Conservation (phyloP, 2,797 vertebrate genomes). For the Amphiprion clarkii region DNA sequence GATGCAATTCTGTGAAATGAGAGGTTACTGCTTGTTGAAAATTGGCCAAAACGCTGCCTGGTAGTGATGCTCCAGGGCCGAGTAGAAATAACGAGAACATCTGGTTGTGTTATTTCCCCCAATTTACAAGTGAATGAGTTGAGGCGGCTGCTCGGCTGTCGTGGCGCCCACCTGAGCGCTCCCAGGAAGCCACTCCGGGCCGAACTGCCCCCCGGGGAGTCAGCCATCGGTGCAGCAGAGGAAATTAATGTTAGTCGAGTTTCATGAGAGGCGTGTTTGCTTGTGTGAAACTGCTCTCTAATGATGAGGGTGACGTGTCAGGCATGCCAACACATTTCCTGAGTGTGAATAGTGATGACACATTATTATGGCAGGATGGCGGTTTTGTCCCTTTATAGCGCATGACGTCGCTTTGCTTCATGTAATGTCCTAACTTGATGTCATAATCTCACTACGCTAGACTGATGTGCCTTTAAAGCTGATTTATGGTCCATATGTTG, state of each 20-base stretch:
- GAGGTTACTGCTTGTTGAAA: conserved; percentile 31
- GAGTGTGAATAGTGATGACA: no score
- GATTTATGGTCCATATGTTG: no score
- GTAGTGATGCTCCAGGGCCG: conserved; percentile 27
- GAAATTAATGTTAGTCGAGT: conserved; percentile 38
- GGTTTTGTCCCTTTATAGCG: no score
- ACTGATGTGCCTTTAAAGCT: no score
- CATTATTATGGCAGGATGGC: no score
- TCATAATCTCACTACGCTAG: no score
- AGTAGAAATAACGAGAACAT: conserved; percentile 59
- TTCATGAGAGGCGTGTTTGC: conserved; percentile 29
- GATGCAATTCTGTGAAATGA: conserved; percentile 32
- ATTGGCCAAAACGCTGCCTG: conserved; percentile 42
- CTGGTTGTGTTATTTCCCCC: conserved; percentile 57
- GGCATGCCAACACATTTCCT: no score
- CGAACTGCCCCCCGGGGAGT: background rate
- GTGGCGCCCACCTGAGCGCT: conserved; percentile 28
- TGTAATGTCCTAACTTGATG: no score
- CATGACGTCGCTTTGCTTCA: no score
- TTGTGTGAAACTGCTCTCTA: conserved; percentile 3
- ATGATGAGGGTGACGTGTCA: no score
- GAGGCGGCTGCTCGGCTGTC: conserved; percentile 23
- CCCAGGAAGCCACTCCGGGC: conserved; percentile 15
- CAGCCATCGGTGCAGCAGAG: background rate
- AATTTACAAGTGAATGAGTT: conserved; percentile 61